Evolutionary conservation across 2,113 vertebrate species (phyloP).

Genomic region (Ploceus nigricollis): DNA sequence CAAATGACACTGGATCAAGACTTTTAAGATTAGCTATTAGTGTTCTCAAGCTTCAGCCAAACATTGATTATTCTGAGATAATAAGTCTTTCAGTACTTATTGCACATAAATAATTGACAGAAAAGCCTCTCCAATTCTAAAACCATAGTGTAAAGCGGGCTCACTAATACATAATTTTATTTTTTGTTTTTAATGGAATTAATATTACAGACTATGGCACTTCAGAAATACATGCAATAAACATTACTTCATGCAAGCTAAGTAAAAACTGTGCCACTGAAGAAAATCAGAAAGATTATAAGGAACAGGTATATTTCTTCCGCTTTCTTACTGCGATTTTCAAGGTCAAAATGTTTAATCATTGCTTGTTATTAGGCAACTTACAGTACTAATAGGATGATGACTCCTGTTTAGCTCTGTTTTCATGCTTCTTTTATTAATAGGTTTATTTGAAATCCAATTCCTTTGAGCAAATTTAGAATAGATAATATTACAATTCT

Average conservation of each 20-base stretch:
- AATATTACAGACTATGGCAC: not conserved
- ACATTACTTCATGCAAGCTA: not conserved
- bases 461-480: conserved; percentile 17
- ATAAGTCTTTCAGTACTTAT: conserved; percentile 19
- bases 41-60: conserved; percentile 35
- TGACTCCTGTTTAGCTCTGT: not conserved
- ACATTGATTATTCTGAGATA: conserved; percentile 59
- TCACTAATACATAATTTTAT: not conserved
- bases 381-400: not conserved
- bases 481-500: not conserved
- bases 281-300: not conserved
- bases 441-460: conserved; percentile 4
- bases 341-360: conserved; percentile 15
- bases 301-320: not conserved
- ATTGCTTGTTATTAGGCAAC: not conserved
- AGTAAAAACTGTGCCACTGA: not conserved
- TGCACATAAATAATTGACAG: conserved; percentile 60
- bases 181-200: not conserved
- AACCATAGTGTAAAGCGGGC: not conserved
- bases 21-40: conserved; percentile 28
- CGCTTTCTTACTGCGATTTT: not conserved
- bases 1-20: conserved; percentile 20
- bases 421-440: conserved; percentile 17
- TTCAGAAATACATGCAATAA: not conserved
- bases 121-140: not conserved